These are phyloP conservation scores for Botrylloides violaceus DNA, from an alignment of 23 tunicate genomes.

Conservation along the genomic window DNA sequence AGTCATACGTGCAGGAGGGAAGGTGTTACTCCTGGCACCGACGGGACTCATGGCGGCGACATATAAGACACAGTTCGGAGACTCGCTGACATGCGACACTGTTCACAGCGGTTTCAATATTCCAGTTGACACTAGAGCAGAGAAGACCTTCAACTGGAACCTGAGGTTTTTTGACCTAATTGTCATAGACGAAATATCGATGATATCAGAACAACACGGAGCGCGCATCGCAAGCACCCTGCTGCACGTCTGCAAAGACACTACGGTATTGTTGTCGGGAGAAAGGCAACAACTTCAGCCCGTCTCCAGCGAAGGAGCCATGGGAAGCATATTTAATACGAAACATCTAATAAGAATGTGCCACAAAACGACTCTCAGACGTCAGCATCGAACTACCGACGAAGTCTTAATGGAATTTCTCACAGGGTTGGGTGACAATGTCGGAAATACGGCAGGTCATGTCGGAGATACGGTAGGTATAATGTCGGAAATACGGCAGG, in stretches of 20 bases:
- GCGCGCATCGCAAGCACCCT: not conserved
- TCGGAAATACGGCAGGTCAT: no score
- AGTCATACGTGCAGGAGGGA: not conserved
- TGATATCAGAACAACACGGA: not conserved
- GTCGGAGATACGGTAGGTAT: no score
- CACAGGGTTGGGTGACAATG: no score
- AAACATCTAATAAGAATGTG: not conserved
- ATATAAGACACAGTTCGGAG: not conserved
- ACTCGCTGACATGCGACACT: not conserved
- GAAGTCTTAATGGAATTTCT: not conserved
- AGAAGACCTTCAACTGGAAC: not conserved
- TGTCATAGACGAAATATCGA: not conserved
- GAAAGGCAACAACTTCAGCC: not conserved
- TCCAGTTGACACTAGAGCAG: not conserved
- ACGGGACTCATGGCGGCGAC: not conserved
- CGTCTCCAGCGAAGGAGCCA: not conserved
- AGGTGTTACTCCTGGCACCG: not conserved
- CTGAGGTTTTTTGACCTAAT: not conserved
- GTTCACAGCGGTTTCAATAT: not conserved
- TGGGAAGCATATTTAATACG: not conserved
- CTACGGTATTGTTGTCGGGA: not conserved
- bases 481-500: no score
- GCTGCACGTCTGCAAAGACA: not conserved
- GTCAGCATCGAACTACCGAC: not conserved
- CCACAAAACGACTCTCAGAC: not conserved